Evolutionary conservation across 1,140 invertebrate genomes (phyloP).

Genomic region (Arctopsyche grandis): DNA sequence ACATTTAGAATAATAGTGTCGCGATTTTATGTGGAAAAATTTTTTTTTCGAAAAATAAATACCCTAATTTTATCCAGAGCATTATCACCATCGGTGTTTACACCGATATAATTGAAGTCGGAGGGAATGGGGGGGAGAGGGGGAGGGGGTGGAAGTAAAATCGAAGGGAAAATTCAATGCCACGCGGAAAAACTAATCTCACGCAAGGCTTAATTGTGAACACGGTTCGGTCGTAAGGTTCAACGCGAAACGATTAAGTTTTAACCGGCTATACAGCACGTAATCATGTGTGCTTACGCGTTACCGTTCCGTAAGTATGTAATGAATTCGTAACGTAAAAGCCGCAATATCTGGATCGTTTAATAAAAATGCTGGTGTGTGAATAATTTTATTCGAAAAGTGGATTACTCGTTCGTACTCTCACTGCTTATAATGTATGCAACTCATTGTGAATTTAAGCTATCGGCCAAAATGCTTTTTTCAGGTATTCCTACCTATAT

Average conservation of each 20-base stretch:
- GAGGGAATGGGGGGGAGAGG: too few species aligned
- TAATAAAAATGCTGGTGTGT: conserved; percentile 7
- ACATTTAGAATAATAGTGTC: neutral
- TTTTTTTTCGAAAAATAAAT: too few species aligned
- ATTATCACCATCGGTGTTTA: too few species aligned
- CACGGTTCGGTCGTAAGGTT: conserved; percentile 1
- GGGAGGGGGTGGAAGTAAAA: too few species aligned
- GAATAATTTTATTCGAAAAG: too few species aligned
- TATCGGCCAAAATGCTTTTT: too few species aligned
- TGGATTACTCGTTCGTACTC: too few species aligned
- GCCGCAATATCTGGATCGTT: neutral
- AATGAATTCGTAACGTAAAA: conserved; percentile 7
- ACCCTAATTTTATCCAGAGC: too few species aligned
- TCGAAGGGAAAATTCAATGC: conserved; percentile 21
- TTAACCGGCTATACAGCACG: conserved; percentile 16
- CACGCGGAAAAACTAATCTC: conserved; percentile 31
- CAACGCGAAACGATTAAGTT: conserved; percentile 26
- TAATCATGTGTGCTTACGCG: conserved; percentile 2
- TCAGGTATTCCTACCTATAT: too few species aligned
- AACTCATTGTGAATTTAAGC: neutral
- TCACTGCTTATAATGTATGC: too few species aligned
- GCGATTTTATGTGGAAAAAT: too few species aligned
- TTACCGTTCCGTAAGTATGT: neutral
- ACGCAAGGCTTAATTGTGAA: conserved; percentile 25
- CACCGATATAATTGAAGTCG: too few species aligned